Percentiles rank a stretch among this genome's conserved stretches.
Conservation (phyloP, 1,140 invertebrate species). For the Bilobella aurantiaca region DNA sequence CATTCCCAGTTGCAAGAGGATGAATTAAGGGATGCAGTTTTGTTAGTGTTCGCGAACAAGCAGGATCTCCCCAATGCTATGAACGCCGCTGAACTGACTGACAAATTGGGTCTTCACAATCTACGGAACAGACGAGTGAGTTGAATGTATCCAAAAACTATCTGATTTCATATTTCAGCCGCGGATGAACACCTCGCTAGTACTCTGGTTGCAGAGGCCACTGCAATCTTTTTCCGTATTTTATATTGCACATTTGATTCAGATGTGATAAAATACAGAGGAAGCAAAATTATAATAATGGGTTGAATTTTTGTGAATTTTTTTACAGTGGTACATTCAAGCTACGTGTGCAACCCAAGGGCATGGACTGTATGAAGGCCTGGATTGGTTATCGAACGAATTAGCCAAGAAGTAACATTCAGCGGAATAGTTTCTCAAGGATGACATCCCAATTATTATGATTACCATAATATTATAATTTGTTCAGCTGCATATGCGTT, state of each 20-base stretch:
- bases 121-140: slow-evolving; percentile 74
- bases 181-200: too few relatives aligned
- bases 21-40: slow-evolving; percentile 88
- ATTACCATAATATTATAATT: too few relatives aligned
- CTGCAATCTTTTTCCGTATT: too few relatives aligned
- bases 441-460: too few relatives aligned
- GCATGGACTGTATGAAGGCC: slow-evolving; percentile 92
- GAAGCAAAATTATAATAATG: too few relatives aligned
- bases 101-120: slow-evolving; percentile 89
- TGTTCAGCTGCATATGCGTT: too few relatives aligned
- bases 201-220: too few relatives aligned
- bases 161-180: too few relatives aligned
- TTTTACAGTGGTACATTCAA: slow-evolving; percentile 8
- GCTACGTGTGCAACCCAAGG: slow-evolving; percentile 84
- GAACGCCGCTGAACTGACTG: slow-evolving; percentile 93
- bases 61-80: slow-evolving; percentile 97
- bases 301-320: background rate
- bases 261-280: too few relatives aligned
- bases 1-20: slow-evolving; percentile 60
- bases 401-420: slow-evolving; percentile 44
- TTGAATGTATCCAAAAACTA: too few relatives aligned
- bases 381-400: slow-evolving; percentile 94
- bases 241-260: too few relatives aligned
- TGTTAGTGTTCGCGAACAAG: slow-evolving; percentile 98
- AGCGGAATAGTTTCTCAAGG: too few relatives aligned